Conservation (phyloP, 2,797 vertebrate species). For the Prunella strophiata region DNA sequence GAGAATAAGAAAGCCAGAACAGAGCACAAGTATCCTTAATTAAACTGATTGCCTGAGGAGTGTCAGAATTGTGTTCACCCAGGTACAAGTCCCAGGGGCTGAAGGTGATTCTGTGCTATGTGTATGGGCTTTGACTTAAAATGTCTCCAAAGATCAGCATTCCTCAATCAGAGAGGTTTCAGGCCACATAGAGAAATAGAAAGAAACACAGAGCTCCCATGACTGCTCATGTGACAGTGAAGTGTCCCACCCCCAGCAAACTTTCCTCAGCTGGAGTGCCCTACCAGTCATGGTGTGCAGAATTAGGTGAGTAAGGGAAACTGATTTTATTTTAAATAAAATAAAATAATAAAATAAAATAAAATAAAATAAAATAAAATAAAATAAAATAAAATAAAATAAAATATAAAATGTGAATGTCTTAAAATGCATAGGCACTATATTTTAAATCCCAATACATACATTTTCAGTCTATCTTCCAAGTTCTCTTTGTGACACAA, state of each 20-base stretch:
- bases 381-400: background rate
- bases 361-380: background rate
- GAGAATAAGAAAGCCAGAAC: background rate
- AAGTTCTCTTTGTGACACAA: background rate
- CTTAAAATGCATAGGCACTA: background rate
- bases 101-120: background rate
- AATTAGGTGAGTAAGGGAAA: background rate
- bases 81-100: background rate
- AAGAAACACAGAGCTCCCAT: background rate
- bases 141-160: background rate
- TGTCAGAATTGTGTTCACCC: background rate
- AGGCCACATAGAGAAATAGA: background rate
- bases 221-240: no score
- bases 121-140: background rate
- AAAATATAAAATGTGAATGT: no score
- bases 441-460: background rate
- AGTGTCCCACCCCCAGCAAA: background rate
- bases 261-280: background rate
- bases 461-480: background rate
- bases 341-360: background rate
- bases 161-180: background rate
- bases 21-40: background rate
- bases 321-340: background rate
- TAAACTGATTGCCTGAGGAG: background rate
- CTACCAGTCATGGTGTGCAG: background rate